Evolutionary conservation across 2,113 vertebrate species (phyloP), one percentile per base, ranked within the genome.

Genomic region (Aix galericulata): DNA sequence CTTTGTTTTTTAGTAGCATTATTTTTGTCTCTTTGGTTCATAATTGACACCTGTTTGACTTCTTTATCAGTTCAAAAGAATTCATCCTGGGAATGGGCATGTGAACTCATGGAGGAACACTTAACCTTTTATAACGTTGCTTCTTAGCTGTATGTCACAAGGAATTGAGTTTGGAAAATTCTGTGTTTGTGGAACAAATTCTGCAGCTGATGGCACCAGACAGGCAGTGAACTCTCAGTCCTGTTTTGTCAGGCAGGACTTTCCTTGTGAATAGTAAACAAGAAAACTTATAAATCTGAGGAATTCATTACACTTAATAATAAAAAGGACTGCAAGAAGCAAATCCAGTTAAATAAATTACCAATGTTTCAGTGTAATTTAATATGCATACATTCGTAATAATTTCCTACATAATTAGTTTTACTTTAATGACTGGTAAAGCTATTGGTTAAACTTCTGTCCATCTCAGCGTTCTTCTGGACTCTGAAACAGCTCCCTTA

Each of bases 11-110:
- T 91, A 74, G 67, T 91, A 89, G 64, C 68, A 5, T 91, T 93
- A 29, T 91, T 96, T 96, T 94, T 79, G 63, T 96, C 75, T 77
- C 59, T 68, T 77, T 91, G 86, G 79, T 95, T 97, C 88, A 22
- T 63, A 60, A 79, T 95, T 98, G 94, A 93, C 91, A 92, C 67
- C 62, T 91, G 22, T 82, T 86, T 90, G 81, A 89, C 71, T 75
- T 55, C 93, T 59, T 79, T 80, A 90, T 94, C 93, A 86, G 97
- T 97, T 86, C 87, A 85, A 95, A 71, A 91, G 29, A 32, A 74
- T 74, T 60, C 75, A 53, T 80, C 73, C 44, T 74, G 84, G 92
- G 79, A 92, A 58, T 8, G 14, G 85, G 67, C 85, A 15, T 3
- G 9, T 21, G 36, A 68, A 23, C 81, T 67, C 79, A 31, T 13